A percentile compares a stretch with the other conserved stretches of the same genome.
phyloP scores from a whole-genome alignment of 1,140 invertebrate species.

The Saccostrea echinata region DNA sequence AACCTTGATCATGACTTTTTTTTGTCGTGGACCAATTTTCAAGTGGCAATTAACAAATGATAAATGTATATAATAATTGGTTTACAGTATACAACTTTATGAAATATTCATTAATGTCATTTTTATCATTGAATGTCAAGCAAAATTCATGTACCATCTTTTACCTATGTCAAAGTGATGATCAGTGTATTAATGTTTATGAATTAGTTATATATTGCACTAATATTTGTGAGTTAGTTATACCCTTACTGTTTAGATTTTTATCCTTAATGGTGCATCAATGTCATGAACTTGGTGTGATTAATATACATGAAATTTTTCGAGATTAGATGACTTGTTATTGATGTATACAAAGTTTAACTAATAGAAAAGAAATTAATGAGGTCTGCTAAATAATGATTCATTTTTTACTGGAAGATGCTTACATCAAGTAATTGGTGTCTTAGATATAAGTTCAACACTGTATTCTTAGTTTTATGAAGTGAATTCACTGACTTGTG shows the following conservation, averaged over 20 bases:
- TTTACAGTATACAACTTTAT: no score
- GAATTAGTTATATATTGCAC: background rate
- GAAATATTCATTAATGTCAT: no score
- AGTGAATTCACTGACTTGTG: background rate
- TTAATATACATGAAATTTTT: conserved; percentile 2
- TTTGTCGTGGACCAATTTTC: background rate
- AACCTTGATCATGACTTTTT: background rate
- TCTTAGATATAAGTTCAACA: conserved; percentile 4
- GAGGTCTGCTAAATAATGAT: background rate
- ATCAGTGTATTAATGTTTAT: background rate
- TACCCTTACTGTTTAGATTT: background rate
- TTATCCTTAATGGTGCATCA: background rate
- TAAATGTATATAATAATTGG: conserved; percentile 6
- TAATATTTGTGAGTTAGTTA: background rate
- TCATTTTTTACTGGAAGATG: background rate
- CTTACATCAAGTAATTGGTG: background rate
- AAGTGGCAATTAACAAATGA: background rate
- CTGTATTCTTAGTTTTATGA: conserved; percentile 17
- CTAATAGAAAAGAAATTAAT: background rate
- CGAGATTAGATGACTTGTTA: background rate
- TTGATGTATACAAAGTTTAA: background rate
- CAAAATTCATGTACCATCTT: background rate
- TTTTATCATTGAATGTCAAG: background rate
- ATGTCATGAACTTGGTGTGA: background rate
- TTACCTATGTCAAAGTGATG: background rate